These are phyloP conservation scores for Apodemia mormo DNA, from an alignment of 2,888 invertebrate species.

Conservation along the genomic window DNA sequence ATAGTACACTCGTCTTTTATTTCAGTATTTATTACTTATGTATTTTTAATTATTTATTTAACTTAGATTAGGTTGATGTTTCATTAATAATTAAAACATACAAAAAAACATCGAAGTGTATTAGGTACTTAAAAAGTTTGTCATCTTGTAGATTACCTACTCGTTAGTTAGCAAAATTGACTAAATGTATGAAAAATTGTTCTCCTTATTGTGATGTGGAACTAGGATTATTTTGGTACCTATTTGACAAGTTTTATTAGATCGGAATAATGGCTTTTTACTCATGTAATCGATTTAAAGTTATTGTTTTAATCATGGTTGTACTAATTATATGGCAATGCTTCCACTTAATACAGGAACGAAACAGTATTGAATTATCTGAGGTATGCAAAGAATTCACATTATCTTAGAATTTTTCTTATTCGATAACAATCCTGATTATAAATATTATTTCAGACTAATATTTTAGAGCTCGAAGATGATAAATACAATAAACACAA, in stretches of 20 bases:
- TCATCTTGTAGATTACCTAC: too few species aligned
- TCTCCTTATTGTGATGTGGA: neutral
- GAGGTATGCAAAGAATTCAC: slow-evolving; percentile 49
- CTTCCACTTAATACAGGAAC: slow-evolving; percentile 44
- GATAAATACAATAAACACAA: slow-evolving; percentile 72
- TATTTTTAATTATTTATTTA: too few species aligned
- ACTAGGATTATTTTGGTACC: neutral
- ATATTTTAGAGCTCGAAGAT: slow-evolving; percentile 67
- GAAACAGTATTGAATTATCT: slow-evolving; percentile 46
- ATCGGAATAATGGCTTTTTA: slow-evolving; percentile 60
- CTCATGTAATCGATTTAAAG: slow-evolving; percentile 69
- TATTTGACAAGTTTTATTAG: neutral
- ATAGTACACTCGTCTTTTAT: too few species aligned
- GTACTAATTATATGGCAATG: slow-evolving; percentile 72
- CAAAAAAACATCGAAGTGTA: too few species aligned
- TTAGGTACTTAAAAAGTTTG: too few species aligned
- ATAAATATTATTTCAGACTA: slow-evolving; percentile 49
- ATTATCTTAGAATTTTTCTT: slow-evolving; percentile 18
- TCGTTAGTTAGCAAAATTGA: too few species aligned
- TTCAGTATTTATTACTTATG: too few species aligned
- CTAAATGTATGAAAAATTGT: too few species aligned
- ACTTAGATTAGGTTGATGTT: too few species aligned
- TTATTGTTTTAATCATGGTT: slow-evolving; percentile 64
- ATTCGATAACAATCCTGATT: slow-evolving; percentile 20
- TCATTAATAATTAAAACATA: too few species aligned